Conservation (phyloP, 2,797 vertebrate genomes). For the Okamejei kenojei region DNA sequence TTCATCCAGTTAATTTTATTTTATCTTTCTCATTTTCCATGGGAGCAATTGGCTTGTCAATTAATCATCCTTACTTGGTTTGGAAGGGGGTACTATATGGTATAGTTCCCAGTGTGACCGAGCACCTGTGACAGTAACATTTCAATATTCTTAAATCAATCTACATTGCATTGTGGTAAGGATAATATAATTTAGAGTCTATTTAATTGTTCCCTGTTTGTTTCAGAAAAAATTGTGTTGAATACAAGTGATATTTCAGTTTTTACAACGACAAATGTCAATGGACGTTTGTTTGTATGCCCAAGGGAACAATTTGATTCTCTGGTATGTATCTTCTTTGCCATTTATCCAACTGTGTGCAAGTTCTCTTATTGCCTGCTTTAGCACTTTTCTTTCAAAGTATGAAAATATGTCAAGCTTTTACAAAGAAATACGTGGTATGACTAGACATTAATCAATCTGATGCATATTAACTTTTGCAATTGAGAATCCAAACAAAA, state of each 20-base stretch:
- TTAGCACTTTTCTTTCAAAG: background rate
- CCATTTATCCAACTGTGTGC: background rate
- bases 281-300: constrained; percentile 87
- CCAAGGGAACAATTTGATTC: constrained; percentile 83
- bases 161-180: background rate
- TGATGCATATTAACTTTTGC: background rate
- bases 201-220: background rate
- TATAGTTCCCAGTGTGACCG: background rate
- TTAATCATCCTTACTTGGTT: no score
- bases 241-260: constrained; percentile 87
- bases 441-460: background rate
- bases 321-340: constrained; percentile 65
- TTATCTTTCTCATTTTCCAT: background rate
- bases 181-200: background rate
- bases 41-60: background rate
- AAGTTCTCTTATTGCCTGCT: background rate
- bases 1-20: background rate
- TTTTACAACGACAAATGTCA: constrained; percentile 87
- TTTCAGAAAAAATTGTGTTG: constrained; percentile 84
- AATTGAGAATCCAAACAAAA: background rate
- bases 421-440: background rate
- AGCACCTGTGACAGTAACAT: background rate
- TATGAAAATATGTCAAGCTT: background rate
- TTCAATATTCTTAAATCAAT: background rate
- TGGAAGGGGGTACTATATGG: background rate